phyloP scores from a whole-genome alignment of 2,888 invertebrate genomes.

The Tuta absoluta region DNA sequence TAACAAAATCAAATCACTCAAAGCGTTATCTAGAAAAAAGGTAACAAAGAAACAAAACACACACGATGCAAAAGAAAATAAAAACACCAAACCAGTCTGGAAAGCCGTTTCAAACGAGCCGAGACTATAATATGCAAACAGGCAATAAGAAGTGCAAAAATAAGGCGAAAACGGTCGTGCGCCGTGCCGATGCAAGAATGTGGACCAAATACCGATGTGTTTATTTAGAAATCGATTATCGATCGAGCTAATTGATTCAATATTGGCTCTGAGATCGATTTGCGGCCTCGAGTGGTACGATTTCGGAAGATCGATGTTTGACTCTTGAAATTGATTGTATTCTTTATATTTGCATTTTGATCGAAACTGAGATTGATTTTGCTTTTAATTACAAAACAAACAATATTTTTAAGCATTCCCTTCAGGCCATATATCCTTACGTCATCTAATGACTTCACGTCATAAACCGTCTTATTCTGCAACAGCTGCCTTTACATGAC shows the following conservation, averaged over 20 bases:
- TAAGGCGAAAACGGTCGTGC: constrained; percentile 37
- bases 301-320: constrained; percentile 10
- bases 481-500: not conserved
- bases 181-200: constrained; percentile 65
- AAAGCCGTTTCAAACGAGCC: constrained; percentile 63
- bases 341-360: constrained; percentile 19
- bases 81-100: constrained; percentile 52
- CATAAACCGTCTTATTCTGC: too few species aligned
- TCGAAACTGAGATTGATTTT: constrained; percentile 6
- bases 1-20: constrained; percentile 23
- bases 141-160: constrained; percentile 75
- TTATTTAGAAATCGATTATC: constrained; percentile 27
- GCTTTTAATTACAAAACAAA: not conserved
- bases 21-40: constrained; percentile 26
- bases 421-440: not conserved
- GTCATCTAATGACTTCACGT: not conserved
- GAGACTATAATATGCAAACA: constrained; percentile 58
- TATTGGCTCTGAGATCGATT: constrained; percentile 20
- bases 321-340: constrained; percentile 14
- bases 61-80: constrained; percentile 53
- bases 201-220: constrained; percentile 62
- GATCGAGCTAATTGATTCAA: constrained; percentile 27
- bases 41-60: constrained; percentile 40
- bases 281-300: constrained; percentile 11
- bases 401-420: not conserved